phyloP scores from a whole-genome alignment of 2,888 invertebrate genomes.

The Blastobasis lacticolella region DNA sequence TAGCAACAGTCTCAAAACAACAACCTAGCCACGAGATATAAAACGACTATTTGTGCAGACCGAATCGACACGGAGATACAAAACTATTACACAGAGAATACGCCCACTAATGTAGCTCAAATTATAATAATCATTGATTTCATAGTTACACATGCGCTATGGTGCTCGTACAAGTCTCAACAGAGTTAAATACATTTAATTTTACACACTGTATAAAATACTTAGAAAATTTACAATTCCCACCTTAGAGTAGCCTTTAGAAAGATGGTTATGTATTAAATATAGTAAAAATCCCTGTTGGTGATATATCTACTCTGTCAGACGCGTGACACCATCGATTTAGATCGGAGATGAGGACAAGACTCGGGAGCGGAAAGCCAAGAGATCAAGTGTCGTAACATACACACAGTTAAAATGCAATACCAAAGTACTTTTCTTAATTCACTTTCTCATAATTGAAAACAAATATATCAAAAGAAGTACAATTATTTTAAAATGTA shows the following conservation, averaged over 20 bases:
- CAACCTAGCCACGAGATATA: conserved; percentile 38
- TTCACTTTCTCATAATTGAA: conserved; percentile 51
- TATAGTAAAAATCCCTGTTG: conserved; percentile 19
- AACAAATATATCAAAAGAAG: conserved; percentile 67
- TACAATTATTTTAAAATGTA: conserved; percentile 46
- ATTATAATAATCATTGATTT: conserved; percentile 21
- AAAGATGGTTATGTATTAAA: conserved; percentile 24
- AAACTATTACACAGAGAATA: conserved; percentile 33
- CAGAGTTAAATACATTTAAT: conserved; percentile 55
- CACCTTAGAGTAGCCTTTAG: conserved; percentile 49
- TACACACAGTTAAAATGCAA: conserved; percentile 63
- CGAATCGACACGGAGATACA: conserved; percentile 28
- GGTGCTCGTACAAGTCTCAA: conserved; percentile 40
- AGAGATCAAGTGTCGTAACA: conserved; percentile 48
- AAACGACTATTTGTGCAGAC: conserved; percentile 55
- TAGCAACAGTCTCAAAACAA: conserved; percentile 33
- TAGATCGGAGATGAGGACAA: background rate
- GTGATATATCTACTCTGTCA: conserved; percentile 8
- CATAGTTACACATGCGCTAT: conserved; percentile 30
- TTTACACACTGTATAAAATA: conserved; percentile 70
- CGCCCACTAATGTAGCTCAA: conserved; percentile 32
- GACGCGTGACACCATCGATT: conserved; percentile 3
- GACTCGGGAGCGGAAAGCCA: conserved; percentile 21
- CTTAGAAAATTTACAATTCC: conserved; percentile 71
- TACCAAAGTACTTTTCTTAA: conserved; percentile 67